A percentile compares a stretch with the other conserved stretches of the same genome.
Evolutionary conservation across 2,113 vertebrate species (phyloP).

Genomic region (Barnardius zonarius): DNA sequence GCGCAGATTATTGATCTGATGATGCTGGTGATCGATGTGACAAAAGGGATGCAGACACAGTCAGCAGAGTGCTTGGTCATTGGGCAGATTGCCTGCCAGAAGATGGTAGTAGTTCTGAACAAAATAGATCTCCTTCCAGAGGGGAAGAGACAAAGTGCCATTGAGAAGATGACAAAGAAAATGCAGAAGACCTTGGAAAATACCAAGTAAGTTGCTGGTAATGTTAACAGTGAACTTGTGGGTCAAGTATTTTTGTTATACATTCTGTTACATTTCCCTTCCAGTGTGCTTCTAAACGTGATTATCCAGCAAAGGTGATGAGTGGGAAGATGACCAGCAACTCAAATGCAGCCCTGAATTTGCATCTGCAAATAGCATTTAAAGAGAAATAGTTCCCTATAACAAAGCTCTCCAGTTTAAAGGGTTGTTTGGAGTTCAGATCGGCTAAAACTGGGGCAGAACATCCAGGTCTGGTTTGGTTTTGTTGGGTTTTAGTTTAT

Average conservation of each 20-base stretch:
- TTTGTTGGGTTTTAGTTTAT: background rate
- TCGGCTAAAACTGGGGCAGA: background rate
- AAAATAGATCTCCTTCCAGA: constrained; percentile 90
- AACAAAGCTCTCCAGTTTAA: background rate
- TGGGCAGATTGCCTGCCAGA: constrained; percentile 92
- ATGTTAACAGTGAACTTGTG: background rate
- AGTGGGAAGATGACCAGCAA: background rate
- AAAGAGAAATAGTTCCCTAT: background rate
- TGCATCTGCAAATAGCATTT: background rate
- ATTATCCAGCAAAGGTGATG: background rate
- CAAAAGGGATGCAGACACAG: constrained; percentile 97
- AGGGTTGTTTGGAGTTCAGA: background rate
- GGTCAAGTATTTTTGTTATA: too few species aligned
- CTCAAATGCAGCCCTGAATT: background rate
- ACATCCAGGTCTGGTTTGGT: too few species aligned
- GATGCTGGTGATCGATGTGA: constrained; percentile 97
- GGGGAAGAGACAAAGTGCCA: constrained; percentile 84
- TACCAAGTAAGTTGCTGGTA: constrained; percentile 83
- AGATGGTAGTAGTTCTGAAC: constrained; percentile 95
- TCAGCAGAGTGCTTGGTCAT: constrained; percentile 97
- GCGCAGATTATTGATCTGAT: constrained; percentile 98
- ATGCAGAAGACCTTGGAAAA: constrained; percentile 95
- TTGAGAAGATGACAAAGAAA: constrained; percentile 95
- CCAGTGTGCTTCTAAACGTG: rapidly evolving
- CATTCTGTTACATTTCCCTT: background rate